phyloP scores from a whole-genome alignment of 1,140 invertebrate species.

The Drosophila kohkoa region DNA sequence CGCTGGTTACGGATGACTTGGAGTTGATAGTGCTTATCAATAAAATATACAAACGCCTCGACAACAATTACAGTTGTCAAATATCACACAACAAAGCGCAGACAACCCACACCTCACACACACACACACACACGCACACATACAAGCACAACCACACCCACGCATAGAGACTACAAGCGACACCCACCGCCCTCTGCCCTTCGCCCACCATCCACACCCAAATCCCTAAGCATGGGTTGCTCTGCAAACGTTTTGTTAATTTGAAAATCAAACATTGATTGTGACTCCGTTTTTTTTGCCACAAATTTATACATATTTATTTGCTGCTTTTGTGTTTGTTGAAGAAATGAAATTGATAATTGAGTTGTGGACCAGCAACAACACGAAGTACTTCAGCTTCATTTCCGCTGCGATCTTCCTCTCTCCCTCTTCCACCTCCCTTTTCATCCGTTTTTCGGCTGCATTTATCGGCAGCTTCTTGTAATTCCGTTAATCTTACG shows the following conservation, averaged over 20 bases:
- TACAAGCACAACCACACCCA: slow-evolving; percentile 2
- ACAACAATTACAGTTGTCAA: slow-evolving; percentile 78
- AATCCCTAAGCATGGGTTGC: slow-evolving; percentile 7
- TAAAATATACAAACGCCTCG: slow-evolving; percentile 33
- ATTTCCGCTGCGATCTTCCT: slow-evolving; percentile 36
- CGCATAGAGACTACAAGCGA: neutral
- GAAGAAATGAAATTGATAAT: slow-evolving; percentile 68
- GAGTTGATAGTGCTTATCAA: slow-evolving; percentile 71
- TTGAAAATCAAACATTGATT: slow-evolving; percentile 64
- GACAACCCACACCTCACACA: slow-evolving; percentile 22
- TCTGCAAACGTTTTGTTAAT: slow-evolving; percentile 62
- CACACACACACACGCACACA: slow-evolving; percentile 26
- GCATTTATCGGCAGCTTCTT: slow-evolving; percentile 30
- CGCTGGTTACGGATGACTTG: slow-evolving; percentile 34
- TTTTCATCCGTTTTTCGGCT: slow-evolving; percentile 1
- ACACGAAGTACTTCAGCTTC: slow-evolving; percentile 18
- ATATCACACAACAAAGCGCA: slow-evolving; percentile 40
- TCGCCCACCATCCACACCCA: slow-evolving; percentile 17
- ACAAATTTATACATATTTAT: slow-evolving; percentile 58
- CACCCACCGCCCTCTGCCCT: neutral
- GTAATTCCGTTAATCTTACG: slow-evolving; percentile 3
- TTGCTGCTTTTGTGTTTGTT: slow-evolving; percentile 44
- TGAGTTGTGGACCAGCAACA: slow-evolving; percentile 22
- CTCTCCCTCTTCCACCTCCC: neutral
- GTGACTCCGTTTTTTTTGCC: slow-evolving; percentile 40